Evolutionary conservation across 1,140 invertebrate genomes (phyloP).

Genomic region (Drosophila orosa): DNA sequence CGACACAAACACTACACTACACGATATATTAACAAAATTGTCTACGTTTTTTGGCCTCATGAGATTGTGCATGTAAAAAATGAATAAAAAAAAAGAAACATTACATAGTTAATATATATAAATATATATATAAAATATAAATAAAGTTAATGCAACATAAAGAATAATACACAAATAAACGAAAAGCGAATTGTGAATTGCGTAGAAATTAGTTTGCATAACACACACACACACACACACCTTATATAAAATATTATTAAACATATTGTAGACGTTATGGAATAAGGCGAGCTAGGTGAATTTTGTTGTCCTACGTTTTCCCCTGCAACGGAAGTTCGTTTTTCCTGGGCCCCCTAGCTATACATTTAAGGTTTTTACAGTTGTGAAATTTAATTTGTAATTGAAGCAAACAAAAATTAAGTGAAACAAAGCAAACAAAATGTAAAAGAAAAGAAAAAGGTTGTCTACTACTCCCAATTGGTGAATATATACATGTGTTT

Average conservation of each 20-base stretch:
- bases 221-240: conserved; percentile 27
- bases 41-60: conserved; percentile 67
- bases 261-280: conserved; percentile 7
- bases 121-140: conserved; percentile 31
- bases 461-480: conserved; percentile 19
- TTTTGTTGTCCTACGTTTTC: conserved; percentile 28
- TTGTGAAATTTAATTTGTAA: conserved; percentile 10
- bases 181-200: conserved; percentile 72
- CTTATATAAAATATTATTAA: conserved; percentile 8
- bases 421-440: conserved; percentile 1
- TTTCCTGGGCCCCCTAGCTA: background rate
- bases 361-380: conserved; percentile 25
- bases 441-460: background rate
- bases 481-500: conserved; percentile 11
- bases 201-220: conserved; percentile 58
- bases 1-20: conserved; percentile 15
- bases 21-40: conserved; percentile 24
- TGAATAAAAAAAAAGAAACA: conserved; percentile 33
- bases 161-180: conserved; percentile 27
- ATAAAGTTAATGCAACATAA: conserved; percentile 41
- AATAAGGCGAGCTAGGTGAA: conserved; percentile 37
- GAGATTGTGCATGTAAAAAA: conserved; percentile 80
- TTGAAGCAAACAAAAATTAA: background rate
- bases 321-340: background rate
- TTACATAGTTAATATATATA: conserved; percentile 55